A percentile compares a stretch with the other conserved stretches of the same genome.
Conservation (phyloP, 2,113 vertebrate genomes). For the Papio anubis region DNA sequence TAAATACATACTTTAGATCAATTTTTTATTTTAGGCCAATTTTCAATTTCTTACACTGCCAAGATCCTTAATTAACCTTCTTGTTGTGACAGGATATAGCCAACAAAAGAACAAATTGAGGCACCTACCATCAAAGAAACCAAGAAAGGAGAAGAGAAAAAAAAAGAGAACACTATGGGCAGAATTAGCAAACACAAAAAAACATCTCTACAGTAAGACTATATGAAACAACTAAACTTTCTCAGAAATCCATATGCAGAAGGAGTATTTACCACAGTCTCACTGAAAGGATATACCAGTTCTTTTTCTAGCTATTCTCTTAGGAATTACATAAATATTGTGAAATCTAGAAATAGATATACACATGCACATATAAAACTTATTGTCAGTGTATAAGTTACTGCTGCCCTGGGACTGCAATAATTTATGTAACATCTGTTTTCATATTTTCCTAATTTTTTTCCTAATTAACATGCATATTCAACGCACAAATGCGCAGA, state of each 20-base stretch:
- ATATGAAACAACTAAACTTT: background rate
- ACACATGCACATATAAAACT: constrained; percentile 84
- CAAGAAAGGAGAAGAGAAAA: background rate
- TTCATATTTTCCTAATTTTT: constrained; percentile 87
- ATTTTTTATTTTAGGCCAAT: background rate
- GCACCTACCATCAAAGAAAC: background rate
- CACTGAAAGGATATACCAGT: constrained; percentile 59
- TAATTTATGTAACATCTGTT: constrained; percentile 91
- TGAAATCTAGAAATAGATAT: constrained; percentile 80
- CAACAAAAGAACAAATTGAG: background rate
- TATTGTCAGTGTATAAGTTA: constrained; percentile 87
- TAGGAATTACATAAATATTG: constrained; percentile 74
- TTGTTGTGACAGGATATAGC: background rate
- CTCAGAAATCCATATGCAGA: background rate
- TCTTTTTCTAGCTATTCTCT: constrained; percentile 71
- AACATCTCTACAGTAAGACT: background rate
- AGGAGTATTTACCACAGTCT: background rate
- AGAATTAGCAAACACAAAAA: background rate
- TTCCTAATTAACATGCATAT: constrained; percentile 88
- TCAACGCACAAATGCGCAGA: constrained; percentile 84
- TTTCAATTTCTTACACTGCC: background rate
- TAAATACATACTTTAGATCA: background rate
- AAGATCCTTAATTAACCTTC: constrained; percentile 5
- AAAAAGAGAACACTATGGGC: background rate
- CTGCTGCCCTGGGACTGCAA: constrained; percentile 84